Conservation (phyloP, 1,140 invertebrate genomes). For the Trichonephila inaurata region DNA sequence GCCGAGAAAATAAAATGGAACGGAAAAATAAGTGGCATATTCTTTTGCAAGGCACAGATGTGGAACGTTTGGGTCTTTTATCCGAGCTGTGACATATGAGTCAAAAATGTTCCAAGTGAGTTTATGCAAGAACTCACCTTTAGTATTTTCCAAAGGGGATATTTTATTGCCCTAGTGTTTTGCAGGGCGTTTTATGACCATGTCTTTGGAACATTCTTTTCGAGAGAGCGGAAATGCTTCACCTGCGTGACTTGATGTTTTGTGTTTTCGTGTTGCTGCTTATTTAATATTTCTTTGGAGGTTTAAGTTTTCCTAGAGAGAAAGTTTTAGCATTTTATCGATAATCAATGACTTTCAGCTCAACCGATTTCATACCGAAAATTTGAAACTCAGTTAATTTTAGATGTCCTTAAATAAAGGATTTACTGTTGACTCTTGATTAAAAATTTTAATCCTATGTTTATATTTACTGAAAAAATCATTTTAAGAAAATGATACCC, state of each 20-base stretch:
- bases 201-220: slow-evolving; percentile 27
- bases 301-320: too few species aligned
- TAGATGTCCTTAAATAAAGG: too few species aligned
- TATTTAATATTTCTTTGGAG: not conserved
- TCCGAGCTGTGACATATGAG: slow-evolving; percentile 48
- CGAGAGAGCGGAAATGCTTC: not conserved
- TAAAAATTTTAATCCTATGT: too few species aligned
- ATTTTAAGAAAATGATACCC: too few species aligned
- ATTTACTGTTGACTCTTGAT: too few species aligned
- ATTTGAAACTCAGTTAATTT: too few species aligned
- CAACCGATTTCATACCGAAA: too few species aligned
- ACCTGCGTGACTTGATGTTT: not conserved
- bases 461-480: too few species aligned
- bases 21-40: slow-evolving; percentile 30
- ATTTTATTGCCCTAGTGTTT: slow-evolving; percentile 62
- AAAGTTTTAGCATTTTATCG: too few species aligned
- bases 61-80: slow-evolving; percentile 52
- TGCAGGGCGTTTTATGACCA: slow-evolving; percentile 49
- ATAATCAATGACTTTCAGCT: too few species aligned
- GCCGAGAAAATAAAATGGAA: slow-evolving; percentile 28
- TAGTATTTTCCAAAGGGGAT: slow-evolving; percentile 44
- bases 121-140: slow-evolving; percentile 46
- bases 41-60: slow-evolving; percentile 28
- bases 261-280: not conserved
- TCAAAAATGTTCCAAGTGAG: slow-evolving; percentile 57